Conservation (phyloP, 2,113 vertebrate genomes). For the Morphnarchus princeps region DNA sequence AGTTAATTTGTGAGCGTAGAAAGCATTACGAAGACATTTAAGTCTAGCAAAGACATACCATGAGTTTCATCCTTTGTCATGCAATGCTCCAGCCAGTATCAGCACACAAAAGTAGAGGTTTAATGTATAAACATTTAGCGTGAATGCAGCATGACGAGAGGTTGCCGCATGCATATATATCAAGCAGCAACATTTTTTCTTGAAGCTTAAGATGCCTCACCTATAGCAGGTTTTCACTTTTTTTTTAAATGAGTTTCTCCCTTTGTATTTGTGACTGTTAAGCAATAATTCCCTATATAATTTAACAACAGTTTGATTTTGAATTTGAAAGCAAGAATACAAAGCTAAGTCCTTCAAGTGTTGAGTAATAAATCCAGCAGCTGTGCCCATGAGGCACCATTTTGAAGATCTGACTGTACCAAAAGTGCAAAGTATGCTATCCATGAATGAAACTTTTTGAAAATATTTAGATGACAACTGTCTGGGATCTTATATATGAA, state of each 20-base stretch:
- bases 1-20: not conserved
- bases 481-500: not conserved
- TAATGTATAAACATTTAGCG: not conserved
- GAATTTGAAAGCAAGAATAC: not conserved
- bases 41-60: not conserved
- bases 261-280: not conserved
- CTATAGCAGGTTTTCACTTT: not conserved
- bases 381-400: not conserved
- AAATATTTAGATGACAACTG: not conserved
- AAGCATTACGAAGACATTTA: not conserved
- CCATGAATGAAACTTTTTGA: not conserved
- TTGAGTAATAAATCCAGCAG: not conserved
- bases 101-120: not conserved
- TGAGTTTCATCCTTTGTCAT: not conserved
- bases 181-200: constrained; percentile 5
- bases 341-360: not conserved
- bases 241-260: not conserved
- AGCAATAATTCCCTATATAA: not conserved
- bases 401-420: not conserved
- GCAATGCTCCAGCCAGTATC: not conserved
- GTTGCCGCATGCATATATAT: not conserved
- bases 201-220: not conserved
- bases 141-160: constrained; percentile 11
- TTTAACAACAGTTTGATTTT: not conserved
- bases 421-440: not conserved